Evolutionary conservation across 2,797 vertebrate genomes (phyloP), one percentile per base, ranked within the genome.

Genomic region (Heliangelus exortis): DNA sequence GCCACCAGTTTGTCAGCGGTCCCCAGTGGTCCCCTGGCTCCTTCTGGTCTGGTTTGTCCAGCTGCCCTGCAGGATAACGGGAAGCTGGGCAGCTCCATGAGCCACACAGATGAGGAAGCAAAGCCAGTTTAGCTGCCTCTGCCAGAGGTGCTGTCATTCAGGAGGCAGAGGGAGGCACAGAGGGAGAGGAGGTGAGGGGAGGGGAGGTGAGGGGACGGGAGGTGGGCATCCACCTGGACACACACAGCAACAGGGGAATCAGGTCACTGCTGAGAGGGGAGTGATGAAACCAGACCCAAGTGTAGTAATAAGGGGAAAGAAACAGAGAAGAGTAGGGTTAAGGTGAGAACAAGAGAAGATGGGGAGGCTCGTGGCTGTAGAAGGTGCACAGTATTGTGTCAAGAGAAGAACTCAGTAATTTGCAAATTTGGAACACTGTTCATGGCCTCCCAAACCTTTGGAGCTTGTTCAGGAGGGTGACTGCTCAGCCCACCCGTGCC

Each of bases 1-100:
- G 19, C 7, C 29, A 7, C 33, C 0, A 0, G 0, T 53, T 84
- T 65, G 26, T 10, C 78, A 41, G 75, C 4, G 11, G 45, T 62
- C 43, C 53, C 53, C 45, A 62, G 20, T 10, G 55, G n/a, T 50
- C 34, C 90, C 20, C 29, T 36, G 54, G 28, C 67, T 73, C 19
- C 63, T 53, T 23, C 31, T 15, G 0, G 8, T 53, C 39, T 0
- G 0, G 21, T 65, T 59, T 33, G 34, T n/a, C 53, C 7, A 71
- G 57, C 41, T 54, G n/a, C 25, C 47, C 66, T 83, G 59, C 54
- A 9, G 48, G 51, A 19, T 66, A 94, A 92, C 39, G 51, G 84
- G 73, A 55, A 72, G 66, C 47, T 1, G 3, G 77, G 50, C 20
- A 36, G 47, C 25, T 63, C 74, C 48, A 84, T 45, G 15, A 78